Percentiles rank a stretch among this genome's conserved stretches.
These are phyloP conservation scores for Pterostichus madidus DNA, from an alignment of 2,888 invertebrate genomes.

Conservation along the genomic window DNA sequence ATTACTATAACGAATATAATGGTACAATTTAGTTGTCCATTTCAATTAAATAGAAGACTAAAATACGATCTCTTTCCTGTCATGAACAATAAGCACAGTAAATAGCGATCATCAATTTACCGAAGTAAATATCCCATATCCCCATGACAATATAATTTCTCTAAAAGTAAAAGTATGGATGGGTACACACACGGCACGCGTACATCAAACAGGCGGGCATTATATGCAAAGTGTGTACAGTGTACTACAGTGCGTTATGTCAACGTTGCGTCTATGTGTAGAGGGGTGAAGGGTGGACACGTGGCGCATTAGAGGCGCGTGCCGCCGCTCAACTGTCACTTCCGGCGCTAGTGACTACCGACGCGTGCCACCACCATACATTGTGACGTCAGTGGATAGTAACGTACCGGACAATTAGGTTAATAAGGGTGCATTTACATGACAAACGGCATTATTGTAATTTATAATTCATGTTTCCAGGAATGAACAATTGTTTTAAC, in stretches of 20 bases:
- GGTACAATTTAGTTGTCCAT: neutral
- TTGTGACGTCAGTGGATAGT: conserved; percentile 41
- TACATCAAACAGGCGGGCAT: conserved; percentile 40
- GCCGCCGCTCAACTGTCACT: conserved; percentile 67
- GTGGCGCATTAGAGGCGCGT: conserved; percentile 65
- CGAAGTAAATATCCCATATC: conserved; percentile 24
- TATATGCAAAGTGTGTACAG: conserved; percentile 41
- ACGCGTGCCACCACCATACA: conserved; percentile 17
- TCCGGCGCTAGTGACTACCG: conserved; percentile 66
- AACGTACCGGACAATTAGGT: conserved; percentile 45
- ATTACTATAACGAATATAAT: neutral
- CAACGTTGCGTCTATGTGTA: neutral
- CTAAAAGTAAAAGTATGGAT: conserved; percentile 1
- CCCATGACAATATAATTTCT: conserved; percentile 42
- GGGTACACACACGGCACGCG: conserved; percentile 3
- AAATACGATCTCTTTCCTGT: conserved; percentile 3
- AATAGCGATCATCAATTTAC: conserved; percentile 25
- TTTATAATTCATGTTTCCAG: too few species aligned
- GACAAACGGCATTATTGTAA: neutral
- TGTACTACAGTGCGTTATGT: conserved; percentile 6
- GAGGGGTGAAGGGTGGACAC: conserved; percentile 8
- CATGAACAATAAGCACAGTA: conserved; percentile 21
- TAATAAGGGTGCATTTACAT: conserved; percentile 35
- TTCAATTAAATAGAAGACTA: conserved; percentile 3
- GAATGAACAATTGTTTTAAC: neutral